Conservation (phyloP, 1,140 invertebrate species). For the Drosophila nikananu region DNA sequence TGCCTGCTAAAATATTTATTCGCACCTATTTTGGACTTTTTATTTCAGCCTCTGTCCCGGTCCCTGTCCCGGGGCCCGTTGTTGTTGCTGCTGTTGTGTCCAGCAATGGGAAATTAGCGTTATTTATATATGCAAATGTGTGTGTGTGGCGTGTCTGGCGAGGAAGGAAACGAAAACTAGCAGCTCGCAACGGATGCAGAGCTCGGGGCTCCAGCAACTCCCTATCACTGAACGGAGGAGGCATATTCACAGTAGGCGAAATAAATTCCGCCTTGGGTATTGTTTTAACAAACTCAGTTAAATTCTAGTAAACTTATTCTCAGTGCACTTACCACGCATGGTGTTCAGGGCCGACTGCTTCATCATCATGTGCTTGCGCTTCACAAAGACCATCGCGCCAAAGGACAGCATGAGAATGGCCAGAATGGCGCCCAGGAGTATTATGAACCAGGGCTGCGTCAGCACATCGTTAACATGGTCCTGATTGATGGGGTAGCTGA, state of each 20-base stretch:
- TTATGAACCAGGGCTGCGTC: conserved; percentile 91
- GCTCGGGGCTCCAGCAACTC: conserved; percentile 6
- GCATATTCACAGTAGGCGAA: conserved; percentile 9
- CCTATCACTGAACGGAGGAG: too few species aligned
- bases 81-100: conserved; percentile 41
- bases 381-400: conserved; percentile 88
- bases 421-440: conserved; percentile 89
- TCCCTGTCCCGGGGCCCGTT: background rate
- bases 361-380: conserved; percentile 85
- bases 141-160: conserved; percentile 52
- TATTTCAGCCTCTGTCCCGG: background rate
- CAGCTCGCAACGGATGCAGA: conserved; percentile 66
- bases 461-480: conserved; percentile 86
- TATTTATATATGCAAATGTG: conserved; percentile 78
- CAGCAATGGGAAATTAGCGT: conserved; percentile 78
- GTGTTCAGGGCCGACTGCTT: conserved; percentile 84
- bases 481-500: conserved; percentile 87
- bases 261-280: background rate
- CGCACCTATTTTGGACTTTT: conserved; percentile 67
- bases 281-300: background rate
- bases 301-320: background rate
- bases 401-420: conserved; percentile 90
- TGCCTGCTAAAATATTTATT: conserved; percentile 80
- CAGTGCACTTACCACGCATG: conserved; percentile 78
- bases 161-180: conserved; percentile 67